Percentiles rank a stretch among this genome's conserved stretches.
phyloP scores from a whole-genome alignment of 2,113 vertebrate species.

The Rhodinocichla rosea region DNA sequence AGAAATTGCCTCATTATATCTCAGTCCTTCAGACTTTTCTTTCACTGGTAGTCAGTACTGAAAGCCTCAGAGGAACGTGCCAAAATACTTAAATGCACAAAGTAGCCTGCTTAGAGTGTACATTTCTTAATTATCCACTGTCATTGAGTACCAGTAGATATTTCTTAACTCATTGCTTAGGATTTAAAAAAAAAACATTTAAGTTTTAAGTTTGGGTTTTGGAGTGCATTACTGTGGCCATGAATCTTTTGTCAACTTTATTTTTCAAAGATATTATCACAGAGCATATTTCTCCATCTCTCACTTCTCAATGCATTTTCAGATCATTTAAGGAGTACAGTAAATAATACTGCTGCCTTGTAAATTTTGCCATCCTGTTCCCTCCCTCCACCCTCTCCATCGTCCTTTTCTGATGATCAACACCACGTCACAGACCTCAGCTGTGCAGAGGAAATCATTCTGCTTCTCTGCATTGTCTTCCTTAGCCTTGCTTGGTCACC shows the following conservation, averaged over 20 bases:
- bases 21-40: background rate
- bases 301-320: background rate
- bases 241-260: background rate
- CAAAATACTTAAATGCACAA: background rate
- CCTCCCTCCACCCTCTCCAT: background rate
- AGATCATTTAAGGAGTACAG: background rate
- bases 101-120: background rate
- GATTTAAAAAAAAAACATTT: background rate
- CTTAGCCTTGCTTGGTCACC: background rate
- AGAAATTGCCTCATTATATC: background rate
- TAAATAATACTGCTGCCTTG: background rate
- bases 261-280: background rate
- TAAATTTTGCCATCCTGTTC: background rate
- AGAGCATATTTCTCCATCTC: background rate
- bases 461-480: conserved; percentile 39
- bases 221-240: background rate
- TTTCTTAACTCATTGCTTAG: background rate
- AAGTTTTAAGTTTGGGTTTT: background rate
- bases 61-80: background rate
- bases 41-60: background rate
- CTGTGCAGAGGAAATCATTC: conserved; percentile 15
- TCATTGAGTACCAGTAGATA: background rate
- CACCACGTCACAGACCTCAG: background rate
- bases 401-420: background rate
- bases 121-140: background rate